phyloP scores from a whole-genome alignment of 2,888 invertebrate genomes.

The Rotaria sp. region DNA sequence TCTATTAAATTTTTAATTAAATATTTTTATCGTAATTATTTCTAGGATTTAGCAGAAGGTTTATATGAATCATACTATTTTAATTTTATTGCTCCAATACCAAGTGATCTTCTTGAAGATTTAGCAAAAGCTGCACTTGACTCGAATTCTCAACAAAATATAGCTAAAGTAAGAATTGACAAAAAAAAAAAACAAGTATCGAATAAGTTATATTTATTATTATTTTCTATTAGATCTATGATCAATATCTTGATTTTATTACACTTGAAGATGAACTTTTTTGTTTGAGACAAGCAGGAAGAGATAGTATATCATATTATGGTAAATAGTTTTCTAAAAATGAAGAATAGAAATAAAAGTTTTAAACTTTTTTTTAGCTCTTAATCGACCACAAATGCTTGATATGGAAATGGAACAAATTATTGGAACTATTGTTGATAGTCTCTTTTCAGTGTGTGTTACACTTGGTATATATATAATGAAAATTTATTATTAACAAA shows the following conservation, averaged over 20 bases:
- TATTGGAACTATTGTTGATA: constrained; percentile 87
- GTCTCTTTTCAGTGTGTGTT: constrained; percentile 92
- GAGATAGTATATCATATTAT: constrained; percentile 80
- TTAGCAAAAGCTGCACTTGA: constrained; percentile 80
- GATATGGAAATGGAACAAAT: constrained; percentile 89
- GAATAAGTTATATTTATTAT: too few relatives aligned
- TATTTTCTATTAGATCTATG: constrained; percentile 65
- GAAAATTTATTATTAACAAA: too few relatives aligned
- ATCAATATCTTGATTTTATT: constrained; percentile 97
- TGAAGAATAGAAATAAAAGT: too few relatives aligned
- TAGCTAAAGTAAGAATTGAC: constrained; percentile 27
- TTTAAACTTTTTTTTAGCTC: constrained; percentile 60
- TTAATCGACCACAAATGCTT: constrained; percentile 83
- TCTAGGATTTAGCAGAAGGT: constrained; percentile 63
- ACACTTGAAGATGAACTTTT: constrained; percentile 95
- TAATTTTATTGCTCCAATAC: constrained; percentile 73
- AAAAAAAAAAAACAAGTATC: too few relatives aligned
- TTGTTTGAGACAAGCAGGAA: constrained; percentile 78
- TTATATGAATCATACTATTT: constrained; percentile 88
- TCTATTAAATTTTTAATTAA: not conserved
- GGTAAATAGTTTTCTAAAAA: constrained; percentile 58
- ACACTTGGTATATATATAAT: constrained; percentile 67
- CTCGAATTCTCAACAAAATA: constrained; percentile 31
- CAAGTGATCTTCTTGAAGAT: constrained; percentile 84
- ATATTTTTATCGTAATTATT: too few relatives aligned